Evolutionary conservation across 2,888 invertebrate genomes (phyloP).

Genomic region (Cephus spinipes): DNA sequence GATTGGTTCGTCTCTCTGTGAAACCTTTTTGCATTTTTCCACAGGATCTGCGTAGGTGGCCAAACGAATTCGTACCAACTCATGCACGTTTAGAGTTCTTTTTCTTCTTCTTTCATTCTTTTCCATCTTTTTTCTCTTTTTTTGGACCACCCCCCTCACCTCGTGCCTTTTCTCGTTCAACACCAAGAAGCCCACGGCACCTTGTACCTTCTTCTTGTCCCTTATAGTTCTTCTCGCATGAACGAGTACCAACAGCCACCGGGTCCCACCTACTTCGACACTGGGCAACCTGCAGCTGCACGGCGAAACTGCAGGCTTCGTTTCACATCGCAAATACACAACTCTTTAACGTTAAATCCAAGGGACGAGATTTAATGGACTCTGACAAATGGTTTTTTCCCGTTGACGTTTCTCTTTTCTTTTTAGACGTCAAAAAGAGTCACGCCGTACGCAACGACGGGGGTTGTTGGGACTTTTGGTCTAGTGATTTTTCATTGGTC

Average conservation of each 20-base stretch:
- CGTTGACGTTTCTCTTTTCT: conserved; percentile 11
- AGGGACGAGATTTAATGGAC: conserved; percentile 42
- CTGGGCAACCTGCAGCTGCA: conserved; percentile 46
- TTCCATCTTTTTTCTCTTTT: not conserved
- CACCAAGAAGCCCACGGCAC: not conserved
- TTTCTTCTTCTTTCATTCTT: not conserved
- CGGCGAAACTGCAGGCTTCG: conserved; percentile 52
- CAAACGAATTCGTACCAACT: not conserved
- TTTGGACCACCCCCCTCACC: not conserved
- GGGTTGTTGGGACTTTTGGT: too few species aligned
- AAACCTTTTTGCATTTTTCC: too few species aligned
- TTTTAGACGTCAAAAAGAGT: not conserved
- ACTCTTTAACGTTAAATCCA: conserved; percentile 54
- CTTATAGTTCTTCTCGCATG: too few species aligned
- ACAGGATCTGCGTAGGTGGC: too few species aligned
- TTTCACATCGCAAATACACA: conserved; percentile 60
- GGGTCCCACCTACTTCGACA: too few species aligned
- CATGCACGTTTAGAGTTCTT: not conserved
- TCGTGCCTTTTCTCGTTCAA: not conserved
- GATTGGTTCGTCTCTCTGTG: too few species aligned
- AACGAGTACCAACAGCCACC: too few species aligned
- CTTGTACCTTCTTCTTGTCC: too few species aligned
- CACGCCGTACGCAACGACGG: too few species aligned
- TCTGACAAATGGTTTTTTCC: conserved; percentile 35
- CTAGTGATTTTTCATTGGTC: too few species aligned